These are phyloP conservation scores for Oreochromis niloticus DNA, from an alignment of 2,113 vertebrate species.

Conservation along the genomic window DNA sequence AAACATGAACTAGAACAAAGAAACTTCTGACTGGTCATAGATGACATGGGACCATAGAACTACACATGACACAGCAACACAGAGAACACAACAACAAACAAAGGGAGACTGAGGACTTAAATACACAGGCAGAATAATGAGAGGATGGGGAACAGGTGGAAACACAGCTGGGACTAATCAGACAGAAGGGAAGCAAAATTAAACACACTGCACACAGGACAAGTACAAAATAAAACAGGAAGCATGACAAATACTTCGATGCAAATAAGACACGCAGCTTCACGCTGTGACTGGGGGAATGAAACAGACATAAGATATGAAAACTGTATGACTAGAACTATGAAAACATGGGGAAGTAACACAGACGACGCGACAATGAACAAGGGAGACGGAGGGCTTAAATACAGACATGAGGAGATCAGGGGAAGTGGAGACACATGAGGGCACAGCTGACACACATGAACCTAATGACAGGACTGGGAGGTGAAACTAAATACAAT, in stretches of 20 bases:
- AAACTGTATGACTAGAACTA: not conserved
- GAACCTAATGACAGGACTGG: accelerated
- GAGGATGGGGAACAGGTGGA: not conserved
- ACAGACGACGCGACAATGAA: accelerated
- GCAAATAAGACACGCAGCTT: accelerated
- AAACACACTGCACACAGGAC: not conserved
- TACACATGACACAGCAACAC: too few relatives aligned
- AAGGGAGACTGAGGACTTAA: not conserved
- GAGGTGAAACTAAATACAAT: not conserved
- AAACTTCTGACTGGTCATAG: accelerated
- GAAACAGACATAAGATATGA: not conserved
- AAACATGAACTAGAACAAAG: not conserved
- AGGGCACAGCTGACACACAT: not conserved
- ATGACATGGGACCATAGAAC: not conserved
- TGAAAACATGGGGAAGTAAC: accelerated
- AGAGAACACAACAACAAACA: not conserved
- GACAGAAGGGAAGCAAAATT: not conserved
- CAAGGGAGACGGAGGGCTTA: accelerated
- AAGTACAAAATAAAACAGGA: not conserved
- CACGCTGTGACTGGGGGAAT: not conserved
- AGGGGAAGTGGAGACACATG: not conserved
- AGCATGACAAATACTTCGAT: not conserved
- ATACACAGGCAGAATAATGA: not conserved
- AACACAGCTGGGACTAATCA: not conserved
- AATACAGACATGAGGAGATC: not conserved